Percentiles rank a stretch among this genome's conserved stretches.
Evolutionary conservation across 2,888 invertebrate species (phyloP).

Genomic region (Meiosimyza platycephala): DNA sequence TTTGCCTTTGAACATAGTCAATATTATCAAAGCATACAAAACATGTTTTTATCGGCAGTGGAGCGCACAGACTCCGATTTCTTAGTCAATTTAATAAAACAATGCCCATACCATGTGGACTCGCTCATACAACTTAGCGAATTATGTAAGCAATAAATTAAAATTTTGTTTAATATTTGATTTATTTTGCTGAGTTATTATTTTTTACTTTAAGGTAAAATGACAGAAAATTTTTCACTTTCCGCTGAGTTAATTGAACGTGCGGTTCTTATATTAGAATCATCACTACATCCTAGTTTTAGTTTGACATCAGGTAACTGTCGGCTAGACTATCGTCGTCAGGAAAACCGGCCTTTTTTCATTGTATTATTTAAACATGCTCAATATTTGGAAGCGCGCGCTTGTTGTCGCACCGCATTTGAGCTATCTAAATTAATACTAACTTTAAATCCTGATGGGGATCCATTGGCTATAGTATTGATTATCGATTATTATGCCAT

Average conservation of each 20-base stretch:
- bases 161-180: background rate
- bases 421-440: conserved; percentile 88
- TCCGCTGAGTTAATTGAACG: conserved; percentile 84
- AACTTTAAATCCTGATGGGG: conserved; percentile 78
- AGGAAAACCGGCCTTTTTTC: conserved; percentile 85
- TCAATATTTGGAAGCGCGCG: conserved; percentile 80
- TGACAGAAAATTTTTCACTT: conserved; percentile 82
- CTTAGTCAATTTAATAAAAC: conserved; percentile 79
- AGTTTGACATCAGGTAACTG: conserved; percentile 80
- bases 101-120: conserved; percentile 84
- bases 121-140: conserved; percentile 84
- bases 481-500: conserved; percentile 87
- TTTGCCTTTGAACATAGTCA: conserved; percentile 82
- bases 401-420: conserved; percentile 87
- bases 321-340: conserved; percentile 80
- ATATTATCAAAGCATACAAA: conserved; percentile 80
- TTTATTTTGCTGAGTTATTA: background rate
- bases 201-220: conserved; percentile 57
- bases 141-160: conserved; percentile 70
- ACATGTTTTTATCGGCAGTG: conserved; percentile 80
- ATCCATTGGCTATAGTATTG: conserved; percentile 81
- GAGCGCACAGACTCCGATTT: conserved; percentile 83
- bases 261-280: conserved; percentile 81
- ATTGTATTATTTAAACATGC: conserved; percentile 86
- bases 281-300: conserved; percentile 83